These are phyloP conservation scores for Stenchaetothrips biformis DNA, from an alignment of 2,888 invertebrate genomes.

Conservation along the genomic window DNA sequence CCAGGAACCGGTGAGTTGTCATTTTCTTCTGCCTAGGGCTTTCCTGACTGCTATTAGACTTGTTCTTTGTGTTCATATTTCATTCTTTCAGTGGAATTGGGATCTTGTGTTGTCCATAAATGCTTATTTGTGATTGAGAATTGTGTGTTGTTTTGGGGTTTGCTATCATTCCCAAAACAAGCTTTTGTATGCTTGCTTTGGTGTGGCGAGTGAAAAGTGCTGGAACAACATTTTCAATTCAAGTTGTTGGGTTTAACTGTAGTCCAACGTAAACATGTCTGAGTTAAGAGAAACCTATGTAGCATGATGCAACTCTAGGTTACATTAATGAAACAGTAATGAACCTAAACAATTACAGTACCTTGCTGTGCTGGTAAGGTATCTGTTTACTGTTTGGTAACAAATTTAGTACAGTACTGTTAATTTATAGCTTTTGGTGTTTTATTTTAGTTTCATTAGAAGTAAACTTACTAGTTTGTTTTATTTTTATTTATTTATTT, in stretches of 20 bases:
- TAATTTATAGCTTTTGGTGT: too few species aligned
- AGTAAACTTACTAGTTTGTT: too few species aligned
- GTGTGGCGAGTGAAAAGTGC: neutral
- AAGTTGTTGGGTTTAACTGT: too few species aligned
- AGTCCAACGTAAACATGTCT: too few species aligned
- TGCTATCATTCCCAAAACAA: neutral
- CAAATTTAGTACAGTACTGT: too few species aligned
- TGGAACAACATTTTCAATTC: neutral
- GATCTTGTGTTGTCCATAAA: conserved; percentile 1
- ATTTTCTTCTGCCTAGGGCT: conserved; percentile 1
- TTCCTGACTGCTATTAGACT: neutral
- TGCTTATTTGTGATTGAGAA: neutral
- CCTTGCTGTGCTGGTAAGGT: too few species aligned
- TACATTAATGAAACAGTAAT: neutral
- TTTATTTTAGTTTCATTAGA: too few species aligned
- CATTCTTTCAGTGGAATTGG: conserved; percentile 16
- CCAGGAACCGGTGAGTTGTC: conserved; percentile 36
- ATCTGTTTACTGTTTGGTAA: too few species aligned
- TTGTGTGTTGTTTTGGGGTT: conserved; percentile 21
- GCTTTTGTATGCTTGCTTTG: conserved; percentile 12
- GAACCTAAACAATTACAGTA: too few species aligned
- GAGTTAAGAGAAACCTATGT: neutral
- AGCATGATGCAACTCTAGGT: neutral
- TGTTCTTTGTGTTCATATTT: neutral
- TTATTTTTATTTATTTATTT: too few species aligned